A percentile compares a stretch with the other conserved stretches of the same genome.
phyloP scores from a whole-genome alignment of 2,797 vertebrate species.

The Lerista edwardsae region DNA sequence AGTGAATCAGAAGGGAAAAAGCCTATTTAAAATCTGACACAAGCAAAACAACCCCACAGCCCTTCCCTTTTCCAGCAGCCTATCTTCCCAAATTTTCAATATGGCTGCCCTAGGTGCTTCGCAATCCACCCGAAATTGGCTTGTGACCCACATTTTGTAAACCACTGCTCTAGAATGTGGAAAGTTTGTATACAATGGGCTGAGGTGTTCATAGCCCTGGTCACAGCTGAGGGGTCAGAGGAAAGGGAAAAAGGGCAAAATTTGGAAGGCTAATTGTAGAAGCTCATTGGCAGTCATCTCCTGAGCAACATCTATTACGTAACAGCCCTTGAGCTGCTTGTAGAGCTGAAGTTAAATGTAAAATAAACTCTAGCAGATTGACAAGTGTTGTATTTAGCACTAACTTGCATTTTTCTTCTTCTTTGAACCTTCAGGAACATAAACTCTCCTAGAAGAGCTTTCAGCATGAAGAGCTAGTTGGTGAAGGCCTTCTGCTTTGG shows the following conservation, averaged over 20 bases:
- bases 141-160: no score
- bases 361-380: conserved; percentile 7
- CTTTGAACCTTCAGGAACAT: conserved; percentile 67
- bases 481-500: conserved; percentile 49
- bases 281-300: background rate
- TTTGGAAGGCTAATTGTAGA: background rate
- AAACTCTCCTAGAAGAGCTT: conserved; percentile 54
- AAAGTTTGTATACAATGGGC: background rate
- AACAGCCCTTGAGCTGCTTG: background rate
- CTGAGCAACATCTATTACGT: background rate
- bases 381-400: background rate
- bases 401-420: conserved; percentile 61
- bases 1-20: no score
- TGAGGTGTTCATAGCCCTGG: background rate
- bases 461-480: conserved; percentile 54
- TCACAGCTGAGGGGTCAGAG: background rate
- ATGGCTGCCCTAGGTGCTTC: no score
- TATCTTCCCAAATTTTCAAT: no score
- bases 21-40: no score
- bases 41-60: no score
- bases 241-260: no score
- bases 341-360: conserved; percentile 8
- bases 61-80: no score
- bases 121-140: no score
- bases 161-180: no score